Base-by-base conservation (phyloP, 1,140 invertebrate species). In the Papilio polytes region DNA sequence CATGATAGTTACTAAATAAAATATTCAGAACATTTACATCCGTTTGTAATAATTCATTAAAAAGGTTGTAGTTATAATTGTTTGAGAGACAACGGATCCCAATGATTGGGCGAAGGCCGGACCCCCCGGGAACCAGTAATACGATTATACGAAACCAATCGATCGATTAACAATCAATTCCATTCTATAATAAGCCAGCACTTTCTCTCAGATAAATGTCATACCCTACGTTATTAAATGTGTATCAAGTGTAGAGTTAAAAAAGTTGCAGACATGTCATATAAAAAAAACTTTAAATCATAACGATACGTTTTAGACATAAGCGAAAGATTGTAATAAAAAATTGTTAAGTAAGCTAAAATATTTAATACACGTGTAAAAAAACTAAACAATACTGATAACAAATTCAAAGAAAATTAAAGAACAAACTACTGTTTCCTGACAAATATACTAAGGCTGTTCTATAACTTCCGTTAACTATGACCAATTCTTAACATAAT, bases 181-280 rank as follows among this genome's bases (percentile, higher is more conserved):
- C 81, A 84, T 84, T 84, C 80, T 59, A 82, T 87, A 89, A 89
- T 91, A 90, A 91, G 88, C 86, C 83, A 80, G 81, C 86, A 88
- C 91, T 94, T 92, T 94, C 91, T 90, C 91, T 85, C 81, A 82
- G 83, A 88, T 90, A 88, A 92, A 93, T 92, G 92, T 91, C 90
- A 90, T 85, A 87, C 85, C 82, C 85, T 79, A 89, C 86, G 90
- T 89, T 88, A 89, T 89, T 91, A 89, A 91, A 91, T 90, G 84
- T 89, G 88, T 86, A 91, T 89, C 88, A 84, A 83, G 63, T 7
- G 81, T 81, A 80, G 91, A 88, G 90, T 88, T 86, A 78, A 44
- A 3, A 46, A 41, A 22, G 9, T 36, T 15, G 4, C 15, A 78
- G 77, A 78, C 36, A 78, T 51, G 74, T 1, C 41, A 48, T 31